Base-by-base conservation (phyloP, 2,888 invertebrate species). In the Lasioglossum pauxillum region DNA sequence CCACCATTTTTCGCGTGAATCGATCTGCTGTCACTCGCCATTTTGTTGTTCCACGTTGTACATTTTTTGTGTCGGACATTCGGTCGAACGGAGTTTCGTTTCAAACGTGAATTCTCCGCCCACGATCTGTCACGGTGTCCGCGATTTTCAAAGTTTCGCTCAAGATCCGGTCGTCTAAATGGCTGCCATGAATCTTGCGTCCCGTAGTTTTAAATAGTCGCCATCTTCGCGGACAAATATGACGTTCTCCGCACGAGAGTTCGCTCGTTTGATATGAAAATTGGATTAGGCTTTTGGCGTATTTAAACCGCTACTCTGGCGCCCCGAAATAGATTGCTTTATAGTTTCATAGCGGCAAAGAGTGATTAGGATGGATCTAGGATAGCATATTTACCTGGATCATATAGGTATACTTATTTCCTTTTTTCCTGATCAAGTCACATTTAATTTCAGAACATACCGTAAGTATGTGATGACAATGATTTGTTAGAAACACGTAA, bases 151-250 rank as follows among this genome's bases (percentile, higher is more conserved):
- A 0, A 96, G 96, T 93, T 97, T 97, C 97, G 97, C 97, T 97
- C 97, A 97, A 8, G 95, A 94, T 0, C 97, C 97, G 0, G 97
- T 96, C 1, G 96, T 96, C 97, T 97, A 97, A 0, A 97, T 96
- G 91, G 96, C 96, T 0, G 96, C 96, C 14, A 96, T 93, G 16
- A 97, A 95, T 87, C 95, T 95, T 4, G 96, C 93, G 27, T 96
- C 95, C 12, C 23, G 38, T 12, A 49, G 38, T 64, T 72, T 67
- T 46, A 80, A 74, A 19, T 38, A 46, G 44, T n/a, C 46, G 46
- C 46, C 23, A 31, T 77, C 46, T 27, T n/a, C 46, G 14, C 76
- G 64, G 44, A 67, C 46, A 77, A 77, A 49, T 69, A 44, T 49
- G n/a, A 16, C 67, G 46, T 77, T 35, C 67, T 19, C 44, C 19